phyloP scores from a whole-genome alignment of 2,113 vertebrate species.

The Mormyrus iriodes region DNA sequence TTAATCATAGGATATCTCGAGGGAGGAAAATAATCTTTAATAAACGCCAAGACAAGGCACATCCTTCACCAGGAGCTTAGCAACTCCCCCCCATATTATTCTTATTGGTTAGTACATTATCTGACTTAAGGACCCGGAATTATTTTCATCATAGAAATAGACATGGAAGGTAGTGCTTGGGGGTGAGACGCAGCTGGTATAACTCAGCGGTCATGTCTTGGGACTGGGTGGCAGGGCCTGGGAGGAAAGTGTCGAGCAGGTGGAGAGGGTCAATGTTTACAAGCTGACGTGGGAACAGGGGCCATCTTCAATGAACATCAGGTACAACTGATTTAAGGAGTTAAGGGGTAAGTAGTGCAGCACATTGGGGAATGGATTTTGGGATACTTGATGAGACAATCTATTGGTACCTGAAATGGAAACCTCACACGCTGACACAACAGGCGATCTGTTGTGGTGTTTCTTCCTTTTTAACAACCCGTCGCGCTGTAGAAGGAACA shows the following conservation, averaged over 20 bases:
- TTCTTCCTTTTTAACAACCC: background rate
- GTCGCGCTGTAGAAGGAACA: background rate
- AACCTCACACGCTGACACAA: background rate
- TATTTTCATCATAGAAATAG: background rate
- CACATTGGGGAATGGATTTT: background rate
- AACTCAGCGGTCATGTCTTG: too few species aligned
- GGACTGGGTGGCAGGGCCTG: background rate
- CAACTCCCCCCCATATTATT: background rate
- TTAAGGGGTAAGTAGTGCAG: background rate
- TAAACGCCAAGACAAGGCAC: conserved; percentile 22
- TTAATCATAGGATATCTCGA: conserved; percentile 45
- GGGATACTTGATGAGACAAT: background rate
- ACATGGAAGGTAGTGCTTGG: background rate
- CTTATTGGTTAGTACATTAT: background rate
- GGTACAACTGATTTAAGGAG: background rate
- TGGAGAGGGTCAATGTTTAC: background rate
- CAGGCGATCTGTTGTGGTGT: background rate
- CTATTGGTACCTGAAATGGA: background rate
- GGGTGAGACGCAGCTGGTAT: background rate
- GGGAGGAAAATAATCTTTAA: conserved; percentile 35
- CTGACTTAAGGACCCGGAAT: background rate
- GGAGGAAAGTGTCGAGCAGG: background rate
- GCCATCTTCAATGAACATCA: background rate
- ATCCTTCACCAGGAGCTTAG: conserved; percentile 5
- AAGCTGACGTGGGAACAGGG: background rate